phyloP scores from a whole-genome alignment of 2,888 invertebrate genomes.

The Ectropis crepuscularia region DNA sequence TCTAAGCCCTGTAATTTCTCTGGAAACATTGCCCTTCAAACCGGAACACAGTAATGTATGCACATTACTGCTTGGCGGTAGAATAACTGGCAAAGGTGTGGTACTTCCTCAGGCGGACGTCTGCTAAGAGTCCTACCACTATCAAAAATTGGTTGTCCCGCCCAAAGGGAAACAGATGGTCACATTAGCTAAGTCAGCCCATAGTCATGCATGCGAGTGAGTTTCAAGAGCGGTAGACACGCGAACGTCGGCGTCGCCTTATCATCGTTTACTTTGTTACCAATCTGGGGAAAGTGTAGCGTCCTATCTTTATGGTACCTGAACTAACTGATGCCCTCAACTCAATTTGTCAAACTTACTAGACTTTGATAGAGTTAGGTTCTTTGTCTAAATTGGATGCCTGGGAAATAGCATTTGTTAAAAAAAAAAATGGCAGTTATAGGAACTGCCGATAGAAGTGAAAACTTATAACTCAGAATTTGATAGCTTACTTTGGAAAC shows the following conservation, averaged over 20 bases:
- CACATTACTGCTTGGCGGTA: too few relatives aligned
- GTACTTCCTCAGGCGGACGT: too few relatives aligned
- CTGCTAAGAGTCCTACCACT: too few relatives aligned
- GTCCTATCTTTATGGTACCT: slow-evolving; percentile 20
- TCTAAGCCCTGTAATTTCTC: too few relatives aligned
- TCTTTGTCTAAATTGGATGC: not conserved
- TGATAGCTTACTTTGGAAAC: not conserved
- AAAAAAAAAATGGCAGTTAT: too few relatives aligned
- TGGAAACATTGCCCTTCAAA: too few relatives aligned
- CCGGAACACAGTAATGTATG: too few relatives aligned
- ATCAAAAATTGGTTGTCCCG: too few relatives aligned
- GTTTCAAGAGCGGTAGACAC: slow-evolving; percentile 49
- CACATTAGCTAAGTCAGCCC: slow-evolving; percentile 25
- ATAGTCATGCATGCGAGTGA: slow-evolving; percentile 46
- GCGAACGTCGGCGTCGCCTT: slow-evolving; percentile 47
- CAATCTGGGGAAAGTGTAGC: slow-evolving; percentile 30
- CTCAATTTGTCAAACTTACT: slow-evolving; percentile 16
- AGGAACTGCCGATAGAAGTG: too few relatives aligned
- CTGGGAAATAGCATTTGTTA: not conserved
- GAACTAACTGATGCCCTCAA: slow-evolving; percentile 18
- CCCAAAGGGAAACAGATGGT: too few relatives aligned
- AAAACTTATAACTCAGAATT: too few relatives aligned
- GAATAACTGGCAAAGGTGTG: too few relatives aligned
- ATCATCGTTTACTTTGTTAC: slow-evolving; percentile 37
- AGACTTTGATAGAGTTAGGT: not conserved